Conservation (phyloP, 2,797 vertebrate genomes). For the Valencia hispanica region DNA sequence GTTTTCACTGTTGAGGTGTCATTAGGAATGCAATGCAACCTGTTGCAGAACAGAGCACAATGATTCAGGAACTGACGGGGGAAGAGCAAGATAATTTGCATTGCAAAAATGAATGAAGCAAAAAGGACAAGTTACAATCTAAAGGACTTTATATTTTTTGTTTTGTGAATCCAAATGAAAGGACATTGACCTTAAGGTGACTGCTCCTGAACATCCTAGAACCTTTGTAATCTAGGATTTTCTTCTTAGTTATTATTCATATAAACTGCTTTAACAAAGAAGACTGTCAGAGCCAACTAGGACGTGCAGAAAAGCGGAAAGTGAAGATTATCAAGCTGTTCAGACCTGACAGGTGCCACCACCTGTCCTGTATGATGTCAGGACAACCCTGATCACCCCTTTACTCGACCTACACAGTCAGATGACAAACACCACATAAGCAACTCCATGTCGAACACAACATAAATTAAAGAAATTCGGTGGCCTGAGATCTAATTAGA, state of each 20-base stretch:
- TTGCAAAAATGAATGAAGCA: background rate
- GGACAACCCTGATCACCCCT: background rate
- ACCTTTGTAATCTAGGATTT: background rate
- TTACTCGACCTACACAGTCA: background rate
- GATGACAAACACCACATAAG: background rate
- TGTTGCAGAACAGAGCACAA: background rate
- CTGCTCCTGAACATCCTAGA: background rate
- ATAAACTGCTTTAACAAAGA: background rate
- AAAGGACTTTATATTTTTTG: background rate
- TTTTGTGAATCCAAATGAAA: background rate
- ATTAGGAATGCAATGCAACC: background rate
- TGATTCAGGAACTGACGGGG: background rate
- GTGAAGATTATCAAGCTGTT: background rate
- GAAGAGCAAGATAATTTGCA: background rate
- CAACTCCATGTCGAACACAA: background rate
- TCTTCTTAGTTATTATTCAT: background rate
- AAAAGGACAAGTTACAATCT: background rate
- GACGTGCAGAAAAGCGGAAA: background rate
- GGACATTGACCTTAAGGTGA: background rate
- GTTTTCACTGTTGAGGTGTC: background rate
- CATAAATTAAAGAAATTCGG: background rate
- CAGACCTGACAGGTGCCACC: background rate
- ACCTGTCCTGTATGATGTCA: background rate
- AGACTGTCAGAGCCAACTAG: background rate
- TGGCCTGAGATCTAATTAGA: background rate